A percentile compares a stretch with the other conserved stretches of the same genome.
phyloP scores from a whole-genome alignment of 2,797 vertebrate genomes.

The Platalea minor region DNA sequence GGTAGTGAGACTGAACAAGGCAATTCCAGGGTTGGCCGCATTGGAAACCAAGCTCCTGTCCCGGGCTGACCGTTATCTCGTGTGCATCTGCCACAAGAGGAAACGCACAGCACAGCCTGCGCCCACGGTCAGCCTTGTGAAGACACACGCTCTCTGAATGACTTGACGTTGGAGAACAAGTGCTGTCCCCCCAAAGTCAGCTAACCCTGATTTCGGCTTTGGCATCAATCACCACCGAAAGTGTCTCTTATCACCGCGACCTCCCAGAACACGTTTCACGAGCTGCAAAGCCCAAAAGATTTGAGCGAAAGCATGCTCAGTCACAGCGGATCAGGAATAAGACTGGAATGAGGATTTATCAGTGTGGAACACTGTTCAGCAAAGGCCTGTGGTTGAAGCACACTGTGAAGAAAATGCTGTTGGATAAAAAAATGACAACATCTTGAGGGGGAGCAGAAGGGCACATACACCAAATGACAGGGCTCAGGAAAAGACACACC shows the following conservation, averaged over 20 bases:
- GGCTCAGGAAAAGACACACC: neutral
- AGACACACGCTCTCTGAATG: neutral
- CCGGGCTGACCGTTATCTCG: neutral
- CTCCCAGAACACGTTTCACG: neutral
- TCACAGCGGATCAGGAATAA: neutral
- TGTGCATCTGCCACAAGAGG: neutral
- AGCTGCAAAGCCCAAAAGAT: neutral
- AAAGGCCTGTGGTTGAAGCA: neutral
- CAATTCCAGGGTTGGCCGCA: neutral
- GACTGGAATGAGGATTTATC: neutral
- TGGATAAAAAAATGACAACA: neutral
- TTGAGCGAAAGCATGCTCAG: neutral
- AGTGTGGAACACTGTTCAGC: neutral
- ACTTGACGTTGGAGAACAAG: neutral
- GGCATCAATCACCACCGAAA: neutral
- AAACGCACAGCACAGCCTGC: neutral
- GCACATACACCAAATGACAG: neutral
- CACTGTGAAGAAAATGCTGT: neutral
- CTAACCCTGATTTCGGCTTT: neutral
- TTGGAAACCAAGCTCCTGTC: neutral
- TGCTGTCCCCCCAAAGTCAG: neutral
- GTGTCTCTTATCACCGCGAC: neutral
- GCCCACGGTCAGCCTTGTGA: neutral
- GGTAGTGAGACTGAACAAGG: neutral
- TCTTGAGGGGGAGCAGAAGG: neutral